phyloP scores from a whole-genome alignment of 2,888 invertebrate genomes.

The Proisotoma minuta region DNA sequence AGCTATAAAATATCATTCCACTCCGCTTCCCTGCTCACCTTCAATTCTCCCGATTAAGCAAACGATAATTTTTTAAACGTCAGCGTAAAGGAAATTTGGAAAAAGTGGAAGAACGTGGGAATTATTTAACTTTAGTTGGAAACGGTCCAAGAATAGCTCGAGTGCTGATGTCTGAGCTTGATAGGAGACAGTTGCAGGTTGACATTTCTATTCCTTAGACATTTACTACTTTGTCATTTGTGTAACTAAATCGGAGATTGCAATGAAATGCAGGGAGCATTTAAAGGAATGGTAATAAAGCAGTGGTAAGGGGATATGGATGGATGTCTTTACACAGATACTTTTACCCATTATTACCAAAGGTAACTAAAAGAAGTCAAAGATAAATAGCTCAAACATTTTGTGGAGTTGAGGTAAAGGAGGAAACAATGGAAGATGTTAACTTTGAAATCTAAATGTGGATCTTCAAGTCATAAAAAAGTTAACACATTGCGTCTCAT shows the following conservation, averaged over 20 bases:
- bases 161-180: conserved; percentile 8
- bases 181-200: conserved; percentile 15
- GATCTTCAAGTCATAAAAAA: conserved; percentile 14
- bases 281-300: no score
- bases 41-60: no score
- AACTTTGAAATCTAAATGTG: conserved; percentile 5
- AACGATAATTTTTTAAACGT: no score
- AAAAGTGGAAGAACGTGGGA: conserved; percentile 12
- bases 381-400: conserved; percentile 5
- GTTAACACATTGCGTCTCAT: conserved; percentile 6
- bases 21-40: no score
- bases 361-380: no score
- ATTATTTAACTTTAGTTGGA: not conserved
- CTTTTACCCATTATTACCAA: no score
- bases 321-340: no score
- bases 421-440: not conserved
- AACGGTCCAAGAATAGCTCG: not conserved
- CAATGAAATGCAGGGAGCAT: no score
- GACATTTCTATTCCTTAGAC: conserved; percentile 16
- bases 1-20: no score
- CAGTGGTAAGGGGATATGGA: no score
- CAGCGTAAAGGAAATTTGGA: no score
- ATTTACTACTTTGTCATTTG: conserved; percentile 4
- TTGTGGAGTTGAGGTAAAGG: not conserved
- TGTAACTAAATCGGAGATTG: no score